phyloP scores from a whole-genome alignment of 2,797 vertebrate genomes.

The Gadopsis marmoratus region DNA sequence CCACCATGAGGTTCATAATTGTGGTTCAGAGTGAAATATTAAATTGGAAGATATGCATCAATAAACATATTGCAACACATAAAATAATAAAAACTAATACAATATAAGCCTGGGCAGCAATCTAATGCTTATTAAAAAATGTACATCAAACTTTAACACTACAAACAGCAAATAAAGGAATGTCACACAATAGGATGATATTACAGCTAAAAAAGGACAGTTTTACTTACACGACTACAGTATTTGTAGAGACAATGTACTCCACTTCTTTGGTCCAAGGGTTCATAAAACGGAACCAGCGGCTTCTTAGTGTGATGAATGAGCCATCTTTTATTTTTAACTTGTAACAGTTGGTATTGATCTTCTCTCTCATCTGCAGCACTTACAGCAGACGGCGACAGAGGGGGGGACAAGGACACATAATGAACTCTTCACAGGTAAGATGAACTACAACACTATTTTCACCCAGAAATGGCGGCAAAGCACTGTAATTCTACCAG shows the following conservation, averaged over 20 bases:
- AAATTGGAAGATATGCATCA: too few relatives aligned
- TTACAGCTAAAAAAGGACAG: background rate
- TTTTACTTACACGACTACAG: background rate
- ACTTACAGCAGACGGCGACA: conserved; percentile 39
- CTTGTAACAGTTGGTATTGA: conserved; percentile 49
- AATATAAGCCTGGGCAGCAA: background rate
- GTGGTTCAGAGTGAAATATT: too few relatives aligned
- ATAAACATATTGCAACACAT: background rate
- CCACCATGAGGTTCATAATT: background rate
- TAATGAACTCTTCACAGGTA: conserved; percentile 39
- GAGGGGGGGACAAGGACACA: conserved; percentile 16
- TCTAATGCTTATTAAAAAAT: background rate
- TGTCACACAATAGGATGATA: background rate
- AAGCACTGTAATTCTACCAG: conserved; percentile 20
- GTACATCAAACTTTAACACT: background rate
- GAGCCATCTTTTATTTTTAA: conserved; percentile 42
- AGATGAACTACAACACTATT: conserved; percentile 33
- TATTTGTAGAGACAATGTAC: conserved; percentile 17
- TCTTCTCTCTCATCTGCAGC: conserved; percentile 46
- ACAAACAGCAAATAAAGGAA: background rate
- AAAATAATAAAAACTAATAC: background rate
- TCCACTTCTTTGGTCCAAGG: conserved; percentile 37
- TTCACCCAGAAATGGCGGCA: conserved; percentile 16
- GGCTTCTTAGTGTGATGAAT: conserved; percentile 41
- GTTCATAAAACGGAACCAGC: conserved; percentile 33